phyloP scores from a whole-genome alignment of 1,140 invertebrate genomes.

The Rhopalosiphum maidis region DNA sequence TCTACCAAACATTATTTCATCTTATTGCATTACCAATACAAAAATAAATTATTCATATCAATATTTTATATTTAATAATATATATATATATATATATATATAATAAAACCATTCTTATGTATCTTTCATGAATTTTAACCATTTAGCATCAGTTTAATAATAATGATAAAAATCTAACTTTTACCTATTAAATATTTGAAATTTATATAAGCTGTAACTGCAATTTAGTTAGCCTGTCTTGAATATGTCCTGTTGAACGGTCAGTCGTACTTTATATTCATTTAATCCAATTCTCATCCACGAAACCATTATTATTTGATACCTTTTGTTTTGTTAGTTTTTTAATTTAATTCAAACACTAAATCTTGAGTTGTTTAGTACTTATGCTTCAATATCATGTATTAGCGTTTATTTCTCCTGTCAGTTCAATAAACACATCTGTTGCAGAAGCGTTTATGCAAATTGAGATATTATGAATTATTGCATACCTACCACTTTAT shows the following conservation, averaged over 20 bases:
- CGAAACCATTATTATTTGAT: neutral
- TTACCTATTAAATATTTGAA: neutral
- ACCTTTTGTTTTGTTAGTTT: neutral
- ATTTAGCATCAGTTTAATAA: too few species aligned
- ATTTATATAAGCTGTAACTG: neutral
- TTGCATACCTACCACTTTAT: neutral
- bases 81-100: neutral
- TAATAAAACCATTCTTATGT: neutral
- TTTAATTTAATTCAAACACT: neutral
- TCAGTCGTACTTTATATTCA: neutral
- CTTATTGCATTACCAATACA: neutral
- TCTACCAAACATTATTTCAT: neutral
- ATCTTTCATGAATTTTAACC: too few species aligned
- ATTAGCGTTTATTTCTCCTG: neutral
- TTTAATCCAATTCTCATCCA: neutral
- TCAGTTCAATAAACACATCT: neutral
- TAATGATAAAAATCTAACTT: neutral
- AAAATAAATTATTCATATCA: too few species aligned
- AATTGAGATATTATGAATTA: neutral
- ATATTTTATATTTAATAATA: neutral
- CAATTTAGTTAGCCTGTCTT: too few species aligned
- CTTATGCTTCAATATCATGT: neutral
- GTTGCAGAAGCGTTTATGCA: neutral
- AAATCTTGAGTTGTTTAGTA: neutral
- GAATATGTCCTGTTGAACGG: too few species aligned